phyloP scores from a whole-genome alignment of 2,797 vertebrate species.

The Pipistrellus kuhlii region DNA sequence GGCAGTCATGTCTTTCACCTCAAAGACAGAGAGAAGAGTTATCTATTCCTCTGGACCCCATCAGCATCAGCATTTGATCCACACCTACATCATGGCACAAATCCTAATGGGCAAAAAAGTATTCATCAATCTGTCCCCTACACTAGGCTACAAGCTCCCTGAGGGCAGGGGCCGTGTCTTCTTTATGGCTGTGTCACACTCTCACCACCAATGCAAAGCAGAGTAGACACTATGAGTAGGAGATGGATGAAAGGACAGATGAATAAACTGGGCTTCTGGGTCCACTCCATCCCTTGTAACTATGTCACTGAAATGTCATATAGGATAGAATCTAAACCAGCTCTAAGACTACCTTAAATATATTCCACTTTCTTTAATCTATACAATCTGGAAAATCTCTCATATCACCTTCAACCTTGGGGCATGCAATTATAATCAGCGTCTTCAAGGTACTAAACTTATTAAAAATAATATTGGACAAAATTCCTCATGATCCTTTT shows the following conservation, averaged over 20 bases:
- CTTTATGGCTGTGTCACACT: not conserved
- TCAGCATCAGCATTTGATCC: not conserved
- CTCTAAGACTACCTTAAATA: conserved; percentile 34
- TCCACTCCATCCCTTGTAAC: not conserved
- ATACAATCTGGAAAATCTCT: not conserved
- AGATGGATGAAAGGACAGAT: not conserved
- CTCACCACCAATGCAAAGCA: not conserved
- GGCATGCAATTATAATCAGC: not conserved
- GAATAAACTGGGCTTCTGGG: not conserved
- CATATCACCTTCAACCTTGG: not conserved
- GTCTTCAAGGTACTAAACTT: not conserved
- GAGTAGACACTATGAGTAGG: not conserved
- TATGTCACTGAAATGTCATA: not conserved
- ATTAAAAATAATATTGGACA: conserved; percentile 9
- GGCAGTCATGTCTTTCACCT: not conserved
- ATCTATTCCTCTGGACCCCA: not conserved
- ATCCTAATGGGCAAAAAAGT: not conserved
- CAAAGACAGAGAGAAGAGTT: not conserved
- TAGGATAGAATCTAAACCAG: conserved; percentile 5
- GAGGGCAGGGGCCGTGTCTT: not conserved
- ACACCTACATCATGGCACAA: not conserved
- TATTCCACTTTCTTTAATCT: conserved; percentile 37
- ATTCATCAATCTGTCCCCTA: not conserved
- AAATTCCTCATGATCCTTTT: not conserved
- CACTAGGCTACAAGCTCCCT: not conserved